Evolutionary conservation across 2,113 vertebrate species (phyloP), one percentile per base, ranked within the genome.

Genomic region (Otolemur garnettii): DNA sequence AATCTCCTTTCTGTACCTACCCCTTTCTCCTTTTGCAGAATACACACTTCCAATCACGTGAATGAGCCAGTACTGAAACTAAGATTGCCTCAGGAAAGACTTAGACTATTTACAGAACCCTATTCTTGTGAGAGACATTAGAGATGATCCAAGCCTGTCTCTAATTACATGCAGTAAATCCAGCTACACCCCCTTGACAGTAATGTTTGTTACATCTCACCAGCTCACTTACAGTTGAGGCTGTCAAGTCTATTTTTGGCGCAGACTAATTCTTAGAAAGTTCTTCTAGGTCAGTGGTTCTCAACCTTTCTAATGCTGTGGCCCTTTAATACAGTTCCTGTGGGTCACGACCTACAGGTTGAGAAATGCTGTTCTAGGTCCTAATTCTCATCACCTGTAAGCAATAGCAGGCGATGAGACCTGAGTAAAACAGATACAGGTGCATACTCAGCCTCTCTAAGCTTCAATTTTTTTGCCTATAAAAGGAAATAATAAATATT

Each of bases 41-140:
- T 62, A 55, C 7, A 64, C 1, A 17, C 1, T 80, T 94, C n/a
- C 33, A 62, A 33, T 57, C 55, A 86, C 78, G 4, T 57, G 33
- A 95, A 62, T 35, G 45, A 33, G 68, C 77, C 21, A 38, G 28
- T 45, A 71, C 68, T 87, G 24, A 90, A 91, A 69, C 80, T 77
- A 90, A 80, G 75, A 90, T 45, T 84, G 28, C 71, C 55, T 87
- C 38, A 26, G n/a, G 75, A 94, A 69, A 80, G 4, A 26, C 14
- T 11, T 38, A 72, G 30, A 35, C 57, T 60, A 60, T 45, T 87
- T 77, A 88, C 3, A 59, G 17, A 72, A 83, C 35, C 7, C 11
- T 75, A 14, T 59, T 84, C 90, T 50, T 91, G 35, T 75, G 75
- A 74, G 69, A 96, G 19, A 60, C 35, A 72, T 86, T 30, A 55